Conservation (phyloP, 2,797 vertebrate species). For the Semaprochilodus insignis region DNA sequence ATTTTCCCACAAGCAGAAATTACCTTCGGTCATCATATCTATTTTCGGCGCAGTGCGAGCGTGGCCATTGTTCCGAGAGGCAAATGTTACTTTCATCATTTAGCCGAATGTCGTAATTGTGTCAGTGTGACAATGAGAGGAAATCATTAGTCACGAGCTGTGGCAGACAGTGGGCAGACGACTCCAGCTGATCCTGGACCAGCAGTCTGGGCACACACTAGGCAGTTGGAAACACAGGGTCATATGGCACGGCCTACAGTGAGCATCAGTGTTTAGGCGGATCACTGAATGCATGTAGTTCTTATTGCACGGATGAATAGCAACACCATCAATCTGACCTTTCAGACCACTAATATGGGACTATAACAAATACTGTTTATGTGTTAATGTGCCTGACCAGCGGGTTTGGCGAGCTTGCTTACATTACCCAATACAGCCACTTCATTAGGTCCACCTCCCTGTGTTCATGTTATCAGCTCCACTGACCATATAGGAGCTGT, state of each 20-base stretch:
- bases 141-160: slow-evolving; percentile 78
- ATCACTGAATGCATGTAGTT: too few species aligned
- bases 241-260: not conserved
- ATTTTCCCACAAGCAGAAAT: slow-evolving; percentile 70
- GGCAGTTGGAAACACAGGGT: not conserved
- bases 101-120: slow-evolving; percentile 71
- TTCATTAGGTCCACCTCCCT: too few species aligned
- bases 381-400: too few species aligned
- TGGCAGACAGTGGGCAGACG: slow-evolving; percentile 58
- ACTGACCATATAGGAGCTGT: too few species aligned
- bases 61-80: slow-evolving; percentile 76
- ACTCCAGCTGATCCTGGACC: slow-evolving; percentile 23
- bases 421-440: too few species aligned
- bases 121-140: slow-evolving; percentile 77
- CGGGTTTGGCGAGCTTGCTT: too few species aligned
- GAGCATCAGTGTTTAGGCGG: too few species aligned
- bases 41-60: slow-evolving; percentile 68
- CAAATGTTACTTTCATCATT: slow-evolving; percentile 76
- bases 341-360: too few species aligned
- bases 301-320: too few species aligned
- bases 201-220: slow-evolving; percentile 5
- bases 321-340: too few species aligned
- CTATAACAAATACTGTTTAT: too few species aligned
- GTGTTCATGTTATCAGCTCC: too few species aligned
- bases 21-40: slow-evolving; percentile 75